These are phyloP conservation scores for Daubentonia madagascariensis DNA, from an alignment of 2,113 vertebrate genomes.

Conservation along the genomic window DNA sequence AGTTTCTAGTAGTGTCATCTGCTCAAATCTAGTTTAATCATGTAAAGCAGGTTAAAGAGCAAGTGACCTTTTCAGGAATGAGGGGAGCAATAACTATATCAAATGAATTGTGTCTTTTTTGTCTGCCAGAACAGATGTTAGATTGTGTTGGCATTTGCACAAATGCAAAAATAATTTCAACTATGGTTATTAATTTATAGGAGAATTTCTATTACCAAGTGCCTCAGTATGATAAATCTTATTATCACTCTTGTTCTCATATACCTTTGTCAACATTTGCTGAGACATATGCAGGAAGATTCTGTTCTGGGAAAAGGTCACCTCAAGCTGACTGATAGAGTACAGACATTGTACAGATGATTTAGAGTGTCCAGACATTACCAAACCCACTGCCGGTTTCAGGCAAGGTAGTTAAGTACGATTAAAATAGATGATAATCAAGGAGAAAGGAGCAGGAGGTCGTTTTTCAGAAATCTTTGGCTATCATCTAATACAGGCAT, in stretches of 20 bases:
- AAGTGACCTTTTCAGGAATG: slow-evolving; percentile 81
- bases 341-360: slow-evolving; percentile 35
- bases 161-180: slow-evolving; percentile 82
- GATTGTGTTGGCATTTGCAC: slow-evolving; percentile 84
- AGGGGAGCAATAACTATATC: slow-evolving; percentile 73
- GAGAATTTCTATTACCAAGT: slow-evolving; percentile 66
- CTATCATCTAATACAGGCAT: background rate
- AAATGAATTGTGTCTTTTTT: slow-evolving; percentile 71
- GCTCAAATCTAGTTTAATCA: slow-evolving; percentile 67
- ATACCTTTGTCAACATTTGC: slow-evolving; percentile 75
- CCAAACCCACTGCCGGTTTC: background rate
- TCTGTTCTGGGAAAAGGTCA: slow-evolving; percentile 79
- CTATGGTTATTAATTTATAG: slow-evolving; percentile 80
- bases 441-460: background rate
- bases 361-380: background rate
- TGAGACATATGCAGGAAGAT: slow-evolving; percentile 55
- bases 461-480: background rate
- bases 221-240: slow-evolving; percentile 68
- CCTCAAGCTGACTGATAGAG: slow-evolving; percentile 58
- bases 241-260: slow-evolving; percentile 19
- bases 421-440: background rate
- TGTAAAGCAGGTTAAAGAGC: slow-evolving; percentile 59
- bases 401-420: background rate
- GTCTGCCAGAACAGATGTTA: slow-evolving; percentile 81
- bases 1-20: slow-evolving; percentile 55